Conservation (phyloP, 1,140 invertebrate genomes). For the Druon quercuslanigerum region DNA sequence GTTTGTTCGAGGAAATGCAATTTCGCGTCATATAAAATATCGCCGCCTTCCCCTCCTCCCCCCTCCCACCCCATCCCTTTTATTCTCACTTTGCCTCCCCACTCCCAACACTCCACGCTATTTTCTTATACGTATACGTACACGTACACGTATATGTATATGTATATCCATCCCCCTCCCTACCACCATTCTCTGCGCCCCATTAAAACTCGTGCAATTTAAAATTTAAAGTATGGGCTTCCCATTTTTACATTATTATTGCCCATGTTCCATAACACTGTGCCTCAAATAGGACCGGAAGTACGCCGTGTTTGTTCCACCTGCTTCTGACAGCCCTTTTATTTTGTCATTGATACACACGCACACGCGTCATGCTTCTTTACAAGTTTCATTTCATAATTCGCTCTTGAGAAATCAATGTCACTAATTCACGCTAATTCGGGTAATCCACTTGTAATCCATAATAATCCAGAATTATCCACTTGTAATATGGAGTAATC, state of each 20-base stretch:
- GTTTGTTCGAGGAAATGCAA: conserved; percentile 70
- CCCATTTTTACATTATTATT: conserved; percentile 36
- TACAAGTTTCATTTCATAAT: too few relatives aligned
- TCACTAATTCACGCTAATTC: too few relatives aligned
- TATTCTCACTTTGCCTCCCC: conserved; percentile 8
- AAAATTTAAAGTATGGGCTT: conserved; percentile 43
- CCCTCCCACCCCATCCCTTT: not conserved
- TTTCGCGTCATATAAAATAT: conserved; percentile 66
- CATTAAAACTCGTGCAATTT: conserved; percentile 23
- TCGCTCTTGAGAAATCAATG: too few relatives aligned
- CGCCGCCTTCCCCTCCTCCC: conserved; percentile 32
- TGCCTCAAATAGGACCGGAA: not conserved
- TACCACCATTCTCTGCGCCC: conserved; percentile 17
- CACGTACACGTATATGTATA: too few relatives aligned
- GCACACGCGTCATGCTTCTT: too few relatives aligned
- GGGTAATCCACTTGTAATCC: too few relatives aligned
- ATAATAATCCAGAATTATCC: too few relatives aligned
- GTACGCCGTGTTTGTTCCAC: too few relatives aligned
- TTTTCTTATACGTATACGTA: not conserved
- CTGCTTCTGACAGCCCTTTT: too few relatives aligned
- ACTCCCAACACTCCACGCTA: not conserved
- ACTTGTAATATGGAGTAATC: too few relatives aligned
- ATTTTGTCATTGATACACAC: too few relatives aligned
- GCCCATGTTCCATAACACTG: conserved; percentile 2
- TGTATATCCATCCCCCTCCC: conserved; percentile 1